These are phyloP conservation scores for Capitulum mitella DNA, from an alignment of 2,888 invertebrate genomes.

Conservation along the genomic window DNA sequence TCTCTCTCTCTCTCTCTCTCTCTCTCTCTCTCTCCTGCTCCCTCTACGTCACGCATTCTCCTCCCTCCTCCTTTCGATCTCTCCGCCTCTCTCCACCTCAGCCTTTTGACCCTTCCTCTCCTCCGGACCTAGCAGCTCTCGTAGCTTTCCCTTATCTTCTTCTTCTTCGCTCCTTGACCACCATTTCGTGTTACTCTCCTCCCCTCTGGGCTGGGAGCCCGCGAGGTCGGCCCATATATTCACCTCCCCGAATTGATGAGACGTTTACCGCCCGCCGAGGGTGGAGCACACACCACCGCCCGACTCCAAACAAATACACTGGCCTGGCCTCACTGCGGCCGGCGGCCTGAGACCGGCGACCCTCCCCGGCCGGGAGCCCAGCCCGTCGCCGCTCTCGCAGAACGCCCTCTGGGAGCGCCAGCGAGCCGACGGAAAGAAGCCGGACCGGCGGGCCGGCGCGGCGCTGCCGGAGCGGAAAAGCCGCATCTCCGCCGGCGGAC, in stretches of 20 bases:
- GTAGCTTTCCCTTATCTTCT: background rate
- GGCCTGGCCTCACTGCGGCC: background rate
- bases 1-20: background rate
- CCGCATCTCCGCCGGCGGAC: too few relatives aligned
- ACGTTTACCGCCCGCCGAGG: background rate
- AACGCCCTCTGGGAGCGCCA: too few relatives aligned
- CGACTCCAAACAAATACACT: background rate
- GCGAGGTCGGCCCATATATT: background rate
- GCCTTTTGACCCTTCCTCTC: background rate
- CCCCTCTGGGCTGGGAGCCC: background rate
- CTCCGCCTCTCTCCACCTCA: background rate
- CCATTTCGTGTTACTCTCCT: background rate
- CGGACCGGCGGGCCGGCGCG: too few relatives aligned
- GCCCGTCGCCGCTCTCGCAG: too few relatives aligned
- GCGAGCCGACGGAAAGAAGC: too few relatives aligned
- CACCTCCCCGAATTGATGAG: background rate
- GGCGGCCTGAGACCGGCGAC: too few relatives aligned
- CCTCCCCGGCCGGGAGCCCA: too few relatives aligned
- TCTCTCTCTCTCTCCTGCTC: slow-evolving; percentile 26
- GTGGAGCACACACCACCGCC: background rate
- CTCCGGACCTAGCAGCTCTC: background rate
- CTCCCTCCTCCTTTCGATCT: background rate
- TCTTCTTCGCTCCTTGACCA: background rate
- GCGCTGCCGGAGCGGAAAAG: too few relatives aligned
- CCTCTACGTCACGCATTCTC: slow-evolving; percentile 13